Base-by-base conservation (phyloP, 2,113 vertebrate genomes). In the Hyla sarda region DNA sequence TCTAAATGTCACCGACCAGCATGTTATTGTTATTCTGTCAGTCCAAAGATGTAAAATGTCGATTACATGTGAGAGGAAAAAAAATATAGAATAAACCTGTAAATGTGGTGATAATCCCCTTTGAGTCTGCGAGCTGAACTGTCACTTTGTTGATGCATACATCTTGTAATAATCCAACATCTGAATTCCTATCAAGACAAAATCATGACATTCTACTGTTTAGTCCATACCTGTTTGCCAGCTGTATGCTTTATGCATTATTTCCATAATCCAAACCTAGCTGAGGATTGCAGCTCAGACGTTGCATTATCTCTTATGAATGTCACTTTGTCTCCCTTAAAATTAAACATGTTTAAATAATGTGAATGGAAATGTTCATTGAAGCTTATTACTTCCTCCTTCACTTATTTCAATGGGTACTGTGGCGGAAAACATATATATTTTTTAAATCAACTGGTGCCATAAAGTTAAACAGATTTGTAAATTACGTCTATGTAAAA, bases 121-220 rank as follows among this genome's bases (percentile, higher is more conserved):
- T 34, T 84, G 72, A 84, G 34, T 47, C 17, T 74, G 25, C 23
- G 41, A 76, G 25, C 56, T 65, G 73, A 76, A 30, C 73, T 84
- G 73, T 84, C 73, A 84, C 41, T 76, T 65, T 84, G 56, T 54
- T 84, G 73, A 76, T 84, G 56, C 73, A 75, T 65, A 84, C 83
- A 77, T 56, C 56, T 76, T 84, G 72, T 84, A 48, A 75, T 84
- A 71, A 84, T 75, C 82, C 72, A 62, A 23, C 60, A 56, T 84
- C 82, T 62, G 75, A 84, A 84, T 65, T 32, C 25, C 54, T n/a
- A 30, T 25, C 83, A 65, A 76, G 54, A 74, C 73, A 84, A 16
- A 19, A 76, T 76, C 56, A 65, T 84, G 83, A 50, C 73, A 76
- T 50, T 84, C n/a, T 62, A 60, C 54, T 19, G 21, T 30, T 83